Conservation (phyloP, 2,113 vertebrate genomes). For the Saimiri boliviensis region DNA sequence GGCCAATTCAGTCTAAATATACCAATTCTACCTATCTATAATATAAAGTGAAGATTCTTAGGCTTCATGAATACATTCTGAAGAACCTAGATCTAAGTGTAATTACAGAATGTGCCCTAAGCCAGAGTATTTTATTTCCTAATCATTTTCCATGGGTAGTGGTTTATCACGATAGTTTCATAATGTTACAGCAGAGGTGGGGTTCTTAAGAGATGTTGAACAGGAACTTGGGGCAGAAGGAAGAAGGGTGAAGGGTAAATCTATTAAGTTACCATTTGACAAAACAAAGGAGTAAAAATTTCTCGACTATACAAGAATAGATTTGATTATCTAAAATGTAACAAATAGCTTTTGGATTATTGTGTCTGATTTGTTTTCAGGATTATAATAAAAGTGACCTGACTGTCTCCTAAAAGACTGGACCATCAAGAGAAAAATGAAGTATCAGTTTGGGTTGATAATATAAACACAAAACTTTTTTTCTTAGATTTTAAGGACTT, state of each 20-base stretch:
- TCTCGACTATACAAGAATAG: neutral
- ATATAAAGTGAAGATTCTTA: conserved; percentile 11
- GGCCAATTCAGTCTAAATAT: neutral
- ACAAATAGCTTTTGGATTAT: conserved; percentile 16
- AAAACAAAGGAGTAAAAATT: conserved; percentile 16
- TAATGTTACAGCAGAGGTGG: neutral
- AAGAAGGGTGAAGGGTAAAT: neutral
- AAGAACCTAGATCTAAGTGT: conserved; percentile 12
- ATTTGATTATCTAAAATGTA: neutral
- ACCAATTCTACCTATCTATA: neutral
- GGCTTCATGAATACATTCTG: neutral
- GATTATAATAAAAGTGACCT: neutral
- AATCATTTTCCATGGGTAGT: neutral
- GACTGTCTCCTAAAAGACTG: neutral
- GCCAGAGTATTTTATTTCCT: conserved; percentile 5
- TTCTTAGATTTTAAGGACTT: neutral
- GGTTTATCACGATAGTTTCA: neutral
- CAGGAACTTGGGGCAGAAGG: neutral
- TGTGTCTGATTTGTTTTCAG: neutral
- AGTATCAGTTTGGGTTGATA: neutral
- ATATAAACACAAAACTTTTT: neutral
- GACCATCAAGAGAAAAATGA: neutral
- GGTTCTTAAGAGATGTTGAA: neutral
- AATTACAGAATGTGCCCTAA: neutral
- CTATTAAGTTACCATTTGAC: neutral